These are phyloP conservation scores for Hipparchia sbordonii DNA, from an alignment of 2,888 invertebrate species.

Conservation along the genomic window DNA sequence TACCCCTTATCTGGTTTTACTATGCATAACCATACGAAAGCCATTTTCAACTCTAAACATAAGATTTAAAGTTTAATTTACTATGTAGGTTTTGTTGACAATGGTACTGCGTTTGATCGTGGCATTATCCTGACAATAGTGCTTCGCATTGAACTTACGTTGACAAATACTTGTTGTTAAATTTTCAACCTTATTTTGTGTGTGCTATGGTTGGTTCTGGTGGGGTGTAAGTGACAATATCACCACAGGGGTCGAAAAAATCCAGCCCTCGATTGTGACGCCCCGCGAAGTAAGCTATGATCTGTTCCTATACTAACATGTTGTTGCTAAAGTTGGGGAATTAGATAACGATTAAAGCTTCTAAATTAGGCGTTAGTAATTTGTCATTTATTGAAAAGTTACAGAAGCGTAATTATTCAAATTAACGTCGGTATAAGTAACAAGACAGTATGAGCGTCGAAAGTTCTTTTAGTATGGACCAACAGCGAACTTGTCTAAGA, in stretches of 20 bases:
- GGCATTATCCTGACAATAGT: conserved; percentile 80
- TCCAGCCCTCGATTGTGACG: conserved; percentile 77
- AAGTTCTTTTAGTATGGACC: no score
- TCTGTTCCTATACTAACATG: conserved; percentile 74
- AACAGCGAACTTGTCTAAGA: no score
- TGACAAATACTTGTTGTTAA: conserved; percentile 57
- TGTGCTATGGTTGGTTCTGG: conserved; percentile 54
- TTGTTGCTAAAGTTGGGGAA: conserved; percentile 43
- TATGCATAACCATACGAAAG: conserved; percentile 39
- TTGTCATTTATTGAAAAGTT: background rate
- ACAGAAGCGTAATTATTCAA: no score
- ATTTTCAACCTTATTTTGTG: conserved; percentile 51
- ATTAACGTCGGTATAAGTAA: no score
- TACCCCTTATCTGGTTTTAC: conserved; percentile 65
- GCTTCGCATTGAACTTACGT: conserved; percentile 75
- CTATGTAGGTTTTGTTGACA: conserved; percentile 48
- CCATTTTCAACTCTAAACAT: conserved; percentile 46
- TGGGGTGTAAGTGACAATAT: conserved; percentile 56
- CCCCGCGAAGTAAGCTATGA: conserved; percentile 81
- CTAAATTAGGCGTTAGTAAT: background rate
- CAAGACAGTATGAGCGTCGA: no score
- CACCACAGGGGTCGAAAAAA: conserved; percentile 76
- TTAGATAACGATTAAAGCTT: conserved; percentile 4
- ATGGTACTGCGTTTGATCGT: conserved; percentile 77
- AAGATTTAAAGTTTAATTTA: conserved; percentile 44